phyloP scores from a whole-genome alignment of 1,140 invertebrate genomes.

The Eciton burchellii region DNA sequence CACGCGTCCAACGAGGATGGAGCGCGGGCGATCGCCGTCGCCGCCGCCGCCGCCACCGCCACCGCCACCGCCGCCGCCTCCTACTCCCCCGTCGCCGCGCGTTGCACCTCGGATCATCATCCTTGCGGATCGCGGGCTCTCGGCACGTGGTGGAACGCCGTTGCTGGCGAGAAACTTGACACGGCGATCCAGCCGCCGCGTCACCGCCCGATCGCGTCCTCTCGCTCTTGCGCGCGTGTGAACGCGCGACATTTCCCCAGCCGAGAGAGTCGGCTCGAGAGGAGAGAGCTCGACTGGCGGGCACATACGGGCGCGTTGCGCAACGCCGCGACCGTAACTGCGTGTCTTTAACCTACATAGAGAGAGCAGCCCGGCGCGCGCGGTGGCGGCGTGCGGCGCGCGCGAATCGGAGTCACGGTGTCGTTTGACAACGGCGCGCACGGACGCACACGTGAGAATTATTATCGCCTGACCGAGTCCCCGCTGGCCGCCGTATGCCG shows the following conservation, averaged over 20 bases:
- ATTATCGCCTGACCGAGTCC: slow-evolving; percentile 71
- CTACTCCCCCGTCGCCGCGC: too few relatives aligned
- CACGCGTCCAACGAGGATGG: background rate
- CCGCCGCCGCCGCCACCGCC: background rate
- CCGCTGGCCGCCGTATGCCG: background rate
- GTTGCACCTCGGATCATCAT: slow-evolving; percentile 25
- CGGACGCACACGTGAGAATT: slow-evolving; percentile 71
- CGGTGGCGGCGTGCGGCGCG: slow-evolving; percentile 17
- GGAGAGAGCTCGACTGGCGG: slow-evolving; percentile 22
- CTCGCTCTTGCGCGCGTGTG: background rate
- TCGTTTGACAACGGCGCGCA: slow-evolving; percentile 67
- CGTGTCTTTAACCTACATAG: slow-evolving; percentile 71
- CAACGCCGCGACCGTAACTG: slow-evolving; percentile 65
- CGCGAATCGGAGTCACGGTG: slow-evolving; percentile 65
- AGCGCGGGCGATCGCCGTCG: background rate
- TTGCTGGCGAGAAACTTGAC: slow-evolving; percentile 3
- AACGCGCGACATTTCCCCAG: background rate
- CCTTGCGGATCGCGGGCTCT: slow-evolving; percentile 12
- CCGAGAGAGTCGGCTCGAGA: background rate
- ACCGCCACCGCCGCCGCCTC: too few relatives aligned
- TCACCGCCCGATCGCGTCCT: background rate
- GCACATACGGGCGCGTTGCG: slow-evolving; percentile 53
- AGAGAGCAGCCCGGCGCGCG: background rate
- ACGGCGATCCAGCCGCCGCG: background rate
- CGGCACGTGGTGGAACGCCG: slow-evolving; percentile 37